These are phyloP conservation scores for Rhinolophus ferrumequinum DNA, from an alignment of 2,113 vertebrate genomes.

Conservation along the genomic window DNA sequence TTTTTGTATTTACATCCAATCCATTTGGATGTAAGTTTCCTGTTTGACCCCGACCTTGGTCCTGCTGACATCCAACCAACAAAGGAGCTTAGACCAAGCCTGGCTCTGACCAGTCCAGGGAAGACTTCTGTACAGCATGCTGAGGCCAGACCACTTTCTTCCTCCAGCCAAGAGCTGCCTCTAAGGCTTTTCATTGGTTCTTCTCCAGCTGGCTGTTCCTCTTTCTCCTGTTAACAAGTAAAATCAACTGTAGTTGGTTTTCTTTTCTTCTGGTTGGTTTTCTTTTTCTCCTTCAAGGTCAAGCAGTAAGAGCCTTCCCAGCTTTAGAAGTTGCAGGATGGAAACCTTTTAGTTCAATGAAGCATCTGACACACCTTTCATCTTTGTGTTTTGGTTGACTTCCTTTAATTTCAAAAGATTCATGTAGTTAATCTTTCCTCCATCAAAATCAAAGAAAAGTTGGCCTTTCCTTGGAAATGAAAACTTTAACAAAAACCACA, in stretches of 20 bases:
- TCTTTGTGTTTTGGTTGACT: background rate
- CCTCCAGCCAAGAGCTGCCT: conserved; percentile 4
- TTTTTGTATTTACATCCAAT: background rate
- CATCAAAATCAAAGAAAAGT: conserved; percentile 42
- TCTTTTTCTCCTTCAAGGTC: conserved; percentile 1
- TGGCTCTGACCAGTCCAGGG: background rate
- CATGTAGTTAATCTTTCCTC: background rate
- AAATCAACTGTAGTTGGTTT: background rate
- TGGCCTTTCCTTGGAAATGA: conserved; percentile 16
- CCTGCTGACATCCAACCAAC: background rate
- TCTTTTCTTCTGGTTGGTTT: background rate
- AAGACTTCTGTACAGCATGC: background rate
- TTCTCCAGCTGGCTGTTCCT: conserved; percentile 22
- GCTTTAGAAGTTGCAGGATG: background rate
- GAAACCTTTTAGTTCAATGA: background rate
- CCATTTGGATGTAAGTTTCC: background rate
- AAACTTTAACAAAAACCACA: conserved; percentile 40
- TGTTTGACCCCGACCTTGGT: conserved; percentile 9
- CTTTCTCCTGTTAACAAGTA: background rate
- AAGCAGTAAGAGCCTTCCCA: background rate
- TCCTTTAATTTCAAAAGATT: conserved; percentile 39
- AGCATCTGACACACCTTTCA: background rate
- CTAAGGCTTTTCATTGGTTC: background rate
- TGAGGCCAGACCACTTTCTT: background rate
- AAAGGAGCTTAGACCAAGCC: background rate